Base-by-base conservation (phyloP, 2,888 invertebrate species). In the Eilema griseolum region DNA sequence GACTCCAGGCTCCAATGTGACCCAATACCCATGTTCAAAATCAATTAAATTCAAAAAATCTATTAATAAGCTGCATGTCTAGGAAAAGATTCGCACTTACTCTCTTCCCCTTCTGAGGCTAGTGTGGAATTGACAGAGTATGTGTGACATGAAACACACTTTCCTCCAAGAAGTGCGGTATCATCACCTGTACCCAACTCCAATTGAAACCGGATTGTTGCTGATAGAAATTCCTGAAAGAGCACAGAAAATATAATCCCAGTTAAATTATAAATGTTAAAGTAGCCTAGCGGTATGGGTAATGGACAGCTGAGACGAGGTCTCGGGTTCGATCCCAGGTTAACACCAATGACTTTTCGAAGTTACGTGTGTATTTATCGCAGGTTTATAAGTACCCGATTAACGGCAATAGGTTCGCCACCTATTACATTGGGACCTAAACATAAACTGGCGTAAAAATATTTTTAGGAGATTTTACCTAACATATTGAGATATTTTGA, bases 171-270 rank as follows among this genome's bases (percentile, higher is more conserved):
- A 11, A 96, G 85, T 7, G 92, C 87, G 0, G 87, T 81, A 0
- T 86, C 86, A 52, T 92, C 90, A 23, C 88, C 90, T 56, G 89
- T 85, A 31, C 90, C 88, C 65, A 96, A 84, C 76, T 96, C 96
- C 46, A 96, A 85, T 90, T 96, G 96, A 74, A 97, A 96, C 72
- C 96, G 94, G 33, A 96, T 90, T 66, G 95, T 90, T 33, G 96
- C 96, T 70, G 95, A 92, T 76, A 95, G 95, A 83, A 97, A 97
- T 72, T 96, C 95, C 96, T 96, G 82, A 5, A 62, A 56, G 20
- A 46, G 11, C 20, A 59, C 14, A 59, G 24, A 52, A 52, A n/a
- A 23, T 33, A 14, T 59, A n/a, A n/a, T 37, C 10, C 57, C n/a
- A 33, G 8, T 26, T 20, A 37, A 28, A n/a, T 20, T 4, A 46